Evolutionary conservation across 2,797 vertebrate genomes (phyloP), one percentile per base, ranked within the genome.

Genomic region (Xyrichtys novacula): DNA sequence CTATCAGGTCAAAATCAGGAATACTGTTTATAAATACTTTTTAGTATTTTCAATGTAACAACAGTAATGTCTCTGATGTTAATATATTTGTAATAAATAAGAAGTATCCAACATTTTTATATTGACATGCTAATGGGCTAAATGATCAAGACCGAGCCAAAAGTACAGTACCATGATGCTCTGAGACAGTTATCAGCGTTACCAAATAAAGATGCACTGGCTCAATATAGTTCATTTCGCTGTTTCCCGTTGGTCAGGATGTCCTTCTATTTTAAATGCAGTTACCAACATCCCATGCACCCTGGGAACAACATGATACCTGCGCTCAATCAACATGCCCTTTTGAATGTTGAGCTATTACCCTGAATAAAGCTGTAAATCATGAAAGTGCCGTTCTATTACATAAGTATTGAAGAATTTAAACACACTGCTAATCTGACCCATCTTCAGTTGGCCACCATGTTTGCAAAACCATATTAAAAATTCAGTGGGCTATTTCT

Each of bases 1-100:
- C 55, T 26, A n/a, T 26, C 23, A 26, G 71, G 62, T 78, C 52
- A 56, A 56, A 65, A 43, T 85, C 61, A 55, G 68, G 7, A 55
- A 74, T 64, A n/a, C 26, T 28, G 19, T 25, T 23, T 4, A 8
- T 32, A 39, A 38, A 23, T 64, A 57, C 10, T 8, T 43, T n/a
- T 15, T 54, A 52, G 20, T 44, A 65, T 11, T 65, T 58, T 47
- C 31, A 32, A 60, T 64, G 31, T 67, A 22, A 31, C 29, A 16
- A 10, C 23, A 16, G 36, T 28, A 66, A 68, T 55, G 52, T 36
- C 34, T 42, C 28, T 42, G 47, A 58, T 56, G 36, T 9, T 56
- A 40, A 59, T n/a, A 52, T 38, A 20, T 65, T 44, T 61, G 25
- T 17, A 28, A 17, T 47, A 47, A 11, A 44, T 31, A 22, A 47